phyloP scores from a whole-genome alignment of 2,888 invertebrate species.

The Sinotaia quadrata region DNA sequence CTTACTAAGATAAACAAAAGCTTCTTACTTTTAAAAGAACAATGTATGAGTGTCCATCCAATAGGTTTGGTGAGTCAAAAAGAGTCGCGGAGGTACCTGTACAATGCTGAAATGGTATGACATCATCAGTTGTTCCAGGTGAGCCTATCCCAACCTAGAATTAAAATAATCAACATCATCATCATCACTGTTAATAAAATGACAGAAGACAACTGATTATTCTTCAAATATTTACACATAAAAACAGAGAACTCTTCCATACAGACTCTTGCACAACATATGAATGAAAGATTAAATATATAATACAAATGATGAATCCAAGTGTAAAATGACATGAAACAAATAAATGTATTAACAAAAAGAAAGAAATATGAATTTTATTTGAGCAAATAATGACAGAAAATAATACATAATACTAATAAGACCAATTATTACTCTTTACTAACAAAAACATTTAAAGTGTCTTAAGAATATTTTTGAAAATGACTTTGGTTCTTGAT shows the following conservation, averaged over 20 bases:
- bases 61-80: constrained; percentile 2
- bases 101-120: constrained; percentile 19
- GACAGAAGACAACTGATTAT: background rate
- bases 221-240: background rate
- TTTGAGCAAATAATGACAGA: no score
- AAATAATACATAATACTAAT: no score
- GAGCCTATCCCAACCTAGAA: constrained; percentile 21
- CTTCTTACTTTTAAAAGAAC: constrained; percentile 29
- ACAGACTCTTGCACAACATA: background rate
- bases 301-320: no score
- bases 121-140: background rate
- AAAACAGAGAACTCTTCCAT: background rate
- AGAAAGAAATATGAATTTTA: no score
- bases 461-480: no score
- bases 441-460: no score
- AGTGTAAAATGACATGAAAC: no score
- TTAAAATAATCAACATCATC: background rate
- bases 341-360: no score
- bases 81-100: constrained; percentile 4
- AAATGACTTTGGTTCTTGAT: no score
- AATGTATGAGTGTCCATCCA: constrained; percentile 27
- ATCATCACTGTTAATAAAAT: background rate
- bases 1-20: background rate
- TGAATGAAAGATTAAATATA: no score
- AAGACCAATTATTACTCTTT: no score